phyloP scores from a whole-genome alignment of 2,888 invertebrate species.

The Rhogogaster chlorosoma region DNA sequence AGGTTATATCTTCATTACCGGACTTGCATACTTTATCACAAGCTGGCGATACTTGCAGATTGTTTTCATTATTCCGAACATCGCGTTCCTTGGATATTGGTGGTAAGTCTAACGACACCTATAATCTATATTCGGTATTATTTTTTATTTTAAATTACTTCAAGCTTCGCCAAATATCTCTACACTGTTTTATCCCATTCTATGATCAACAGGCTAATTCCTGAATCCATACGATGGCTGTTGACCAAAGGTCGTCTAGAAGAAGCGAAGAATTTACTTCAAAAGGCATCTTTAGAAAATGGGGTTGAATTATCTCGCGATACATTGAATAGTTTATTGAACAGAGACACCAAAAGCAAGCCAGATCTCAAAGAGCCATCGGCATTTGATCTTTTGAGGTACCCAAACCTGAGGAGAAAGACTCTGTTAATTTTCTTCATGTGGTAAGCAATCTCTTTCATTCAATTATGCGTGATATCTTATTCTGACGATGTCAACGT shows the following conservation, averaged over 20 bases:
- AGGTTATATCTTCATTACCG: slow-evolving; percentile 85
- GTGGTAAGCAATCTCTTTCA: slow-evolving; percentile 80
- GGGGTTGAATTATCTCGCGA: slow-evolving; percentile 81
- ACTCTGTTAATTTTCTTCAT: slow-evolving; percentile 85
- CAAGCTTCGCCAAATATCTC: not conserved
- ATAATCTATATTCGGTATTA: not conserved
- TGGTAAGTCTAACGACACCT: slow-evolving; percentile 77
- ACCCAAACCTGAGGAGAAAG: slow-evolving; percentile 83
- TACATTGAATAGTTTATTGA: slow-evolving; percentile 79
- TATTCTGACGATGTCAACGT: too few species aligned
- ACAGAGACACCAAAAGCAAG: slow-evolving; percentile 74
- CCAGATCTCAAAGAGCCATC: slow-evolving; percentile 77
- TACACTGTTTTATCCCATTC: not conserved
- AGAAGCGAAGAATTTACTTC: slow-evolving; percentile 82
- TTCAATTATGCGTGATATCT: not conserved
- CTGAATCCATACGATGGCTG: slow-evolving; percentile 88
- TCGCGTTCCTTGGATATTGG: slow-evolving; percentile 85
- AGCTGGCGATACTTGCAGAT: slow-evolving; percentile 87
- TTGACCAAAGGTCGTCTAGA: slow-evolving; percentile 82
- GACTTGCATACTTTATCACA: slow-evolving; percentile 83
- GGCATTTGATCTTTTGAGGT: slow-evolving; percentile 82
- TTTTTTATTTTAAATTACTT: too few species aligned
- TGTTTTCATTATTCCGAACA: slow-evolving; percentile 84
- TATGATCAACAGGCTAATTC: slow-evolving; percentile 82
- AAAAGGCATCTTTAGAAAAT: slow-evolving; percentile 84